Evolutionary conservation across 2,888 invertebrate species (phyloP), one percentile per base, ranked within the genome.

Genomic region (Cephalotes varians): DNA sequence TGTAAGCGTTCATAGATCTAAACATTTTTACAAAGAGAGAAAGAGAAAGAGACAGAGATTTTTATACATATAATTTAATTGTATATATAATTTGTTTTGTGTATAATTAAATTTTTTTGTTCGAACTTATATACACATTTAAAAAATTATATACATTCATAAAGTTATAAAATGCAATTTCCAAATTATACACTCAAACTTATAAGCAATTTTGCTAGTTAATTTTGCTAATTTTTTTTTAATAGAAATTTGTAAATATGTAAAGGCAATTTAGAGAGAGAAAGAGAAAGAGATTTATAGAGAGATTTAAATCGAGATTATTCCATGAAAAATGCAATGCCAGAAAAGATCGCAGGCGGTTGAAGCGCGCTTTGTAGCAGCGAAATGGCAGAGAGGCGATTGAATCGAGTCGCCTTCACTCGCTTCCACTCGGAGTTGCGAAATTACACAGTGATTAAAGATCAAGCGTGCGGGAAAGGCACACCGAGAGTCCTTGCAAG

Each of bases 361-460:
- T 31, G 54, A 51, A 15, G 12, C 12, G n/a, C 21, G 56, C 28
- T 71, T 79, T 79, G 47, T 71, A n/a, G 25, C 28, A 54, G 25
- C 28, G 28, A 69, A 77, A 77, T 67, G 44, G 56, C n/a, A 71
- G 34, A 77, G 56, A 71, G 25, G 5, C 44, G 56, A 77, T 67
- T n/a, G 28, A 64, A 65, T 77, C 69, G 69, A 40, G 67, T 77
- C 34, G 54, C 56, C 67, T 77, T 69, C 54, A 25, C 71, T 77
- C 56, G 44, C 69, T 44, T 79, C 56, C 71, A 56, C 54, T 77
- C 56, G 5, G 7, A 44, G 34, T 79, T 79, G 34, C 77, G 77
- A 79, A 79, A 79, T 69, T 44, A 56, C 56, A 44, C 34, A 25
- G 25, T 47, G 56, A 79, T 79, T 71, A 79, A 71, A 79, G 56